Conservation (phyloP, 2,888 invertebrate genomes). For the Tetragnatha montana region DNA sequence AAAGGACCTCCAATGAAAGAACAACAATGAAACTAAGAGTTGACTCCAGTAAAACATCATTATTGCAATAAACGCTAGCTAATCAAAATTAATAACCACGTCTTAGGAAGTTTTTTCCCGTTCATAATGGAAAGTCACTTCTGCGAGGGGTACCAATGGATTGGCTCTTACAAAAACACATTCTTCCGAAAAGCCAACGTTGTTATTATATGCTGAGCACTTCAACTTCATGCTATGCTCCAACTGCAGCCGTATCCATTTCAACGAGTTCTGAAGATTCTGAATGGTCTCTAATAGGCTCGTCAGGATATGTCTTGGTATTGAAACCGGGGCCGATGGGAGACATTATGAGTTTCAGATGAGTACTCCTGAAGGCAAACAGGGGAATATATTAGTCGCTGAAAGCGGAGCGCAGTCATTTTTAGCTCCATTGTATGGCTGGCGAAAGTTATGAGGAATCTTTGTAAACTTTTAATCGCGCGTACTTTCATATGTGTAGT, state of each 20-base stretch:
- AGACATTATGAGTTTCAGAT: constrained; percentile 32
- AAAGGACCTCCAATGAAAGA: neutral
- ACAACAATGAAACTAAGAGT: constrained; percentile 21
- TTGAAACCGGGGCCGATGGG: constrained; percentile 13
- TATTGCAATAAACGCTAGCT: constrained; percentile 68
- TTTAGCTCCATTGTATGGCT: constrained; percentile 59
- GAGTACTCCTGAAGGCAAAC: constrained; percentile 65
- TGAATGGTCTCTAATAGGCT: constrained; percentile 62
- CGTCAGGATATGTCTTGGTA: constrained; percentile 40
- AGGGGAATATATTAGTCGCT: constrained; percentile 62
- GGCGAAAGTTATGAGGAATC: constrained; percentile 55
- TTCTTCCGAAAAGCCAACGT: constrained; percentile 45
- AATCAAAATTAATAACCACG: constrained; percentile 69
- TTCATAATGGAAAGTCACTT: constrained; percentile 32
- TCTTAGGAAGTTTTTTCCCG: constrained; percentile 43
- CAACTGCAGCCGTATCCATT: constrained; percentile 53
- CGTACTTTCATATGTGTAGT: constrained; percentile 13
- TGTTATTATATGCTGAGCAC: constrained; percentile 68
- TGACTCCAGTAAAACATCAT: constrained; percentile 58
- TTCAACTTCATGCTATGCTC: constrained; percentile 56
- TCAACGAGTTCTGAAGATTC: constrained; percentile 61
- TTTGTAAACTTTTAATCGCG: constrained; percentile 49
- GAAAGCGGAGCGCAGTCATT: constrained; percentile 46
- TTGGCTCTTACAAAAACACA: constrained; percentile 61
- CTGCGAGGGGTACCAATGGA: constrained; percentile 10